Evolutionary conservation across 2,113 vertebrate genomes (phyloP), one percentile per base, ranked within the genome.

Genomic region (Phaethon lepturus): DNA sequence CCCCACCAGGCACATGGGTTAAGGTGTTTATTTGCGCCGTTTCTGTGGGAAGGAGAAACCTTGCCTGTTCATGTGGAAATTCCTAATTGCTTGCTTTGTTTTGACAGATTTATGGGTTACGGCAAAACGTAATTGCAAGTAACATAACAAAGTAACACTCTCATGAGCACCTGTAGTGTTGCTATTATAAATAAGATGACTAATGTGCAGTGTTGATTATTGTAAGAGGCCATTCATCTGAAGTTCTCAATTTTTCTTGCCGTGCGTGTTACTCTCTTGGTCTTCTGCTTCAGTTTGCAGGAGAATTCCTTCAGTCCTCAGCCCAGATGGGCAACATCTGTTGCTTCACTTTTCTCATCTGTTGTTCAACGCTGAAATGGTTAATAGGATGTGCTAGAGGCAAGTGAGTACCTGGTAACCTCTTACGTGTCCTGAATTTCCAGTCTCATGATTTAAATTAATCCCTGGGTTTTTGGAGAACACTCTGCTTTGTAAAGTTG

Each of bases 1-100:
- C 53, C 80, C 58, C 77, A 63, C 64, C 49, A 90, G 20, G 73
- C 76, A 44, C 66, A 17, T 6, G 75, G 81, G 91, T 72, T 89
- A 85, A 97, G 89, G 95, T 94, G 84, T 91, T 89, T 68, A 23
- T 84, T 78, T 89, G 72, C 0, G 1, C 92, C 86, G 20, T 95
- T 95, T 86, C 69, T 79, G 87, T 92, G 91, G 91, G 86, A 95
- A 97, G 94, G 76, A 95, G 94, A 90, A 86, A 68, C 64, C 35
- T 81, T 93, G 77, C 44, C 95, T 82, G 42, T 69, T 97, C 74
- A n/a, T 63, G 81, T 69, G 77, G 89, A 95, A 96, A 96, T 82
- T 85, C 89, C 91, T 93, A 96, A 94, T 97, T 96, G 80, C 86
- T 88, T 93, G 62, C 91, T 94, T 96, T 12, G 1, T 96, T 96